These are phyloP conservation scores for Macrostomum lignano DNA, from an alignment of 1,140 invertebrate genomes.

Conservation along the genomic window DNA sequence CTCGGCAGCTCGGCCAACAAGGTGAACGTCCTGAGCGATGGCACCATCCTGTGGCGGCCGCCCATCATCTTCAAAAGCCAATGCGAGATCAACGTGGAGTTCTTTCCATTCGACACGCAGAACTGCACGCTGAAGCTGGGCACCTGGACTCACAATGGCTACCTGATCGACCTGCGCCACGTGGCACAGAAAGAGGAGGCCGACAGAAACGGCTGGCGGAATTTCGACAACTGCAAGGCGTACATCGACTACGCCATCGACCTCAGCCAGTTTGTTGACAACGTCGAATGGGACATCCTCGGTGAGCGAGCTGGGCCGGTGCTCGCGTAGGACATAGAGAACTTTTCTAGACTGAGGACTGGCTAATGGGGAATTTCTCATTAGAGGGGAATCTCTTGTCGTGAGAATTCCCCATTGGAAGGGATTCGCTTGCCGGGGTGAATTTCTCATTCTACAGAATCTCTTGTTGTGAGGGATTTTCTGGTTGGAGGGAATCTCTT, in stretches of 20 bases:
- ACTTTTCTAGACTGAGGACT: no score
- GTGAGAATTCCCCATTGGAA: no score
- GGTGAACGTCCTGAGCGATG: slow-evolving; percentile 25
- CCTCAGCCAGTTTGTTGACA: slow-evolving; percentile 1
- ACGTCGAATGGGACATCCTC: slow-evolving; percentile 4
- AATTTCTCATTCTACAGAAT: no score
- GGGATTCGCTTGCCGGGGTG: no score
- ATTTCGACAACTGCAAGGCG: neutral
- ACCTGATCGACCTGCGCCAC: neutral
- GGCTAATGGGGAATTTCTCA: no score
- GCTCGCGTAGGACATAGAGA: no score
- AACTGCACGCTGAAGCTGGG: slow-evolving; percentile 36
- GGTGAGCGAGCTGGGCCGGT: no score
- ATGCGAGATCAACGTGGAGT: slow-evolving; percentile 35
- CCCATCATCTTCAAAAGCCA: slow-evolving; percentile 36
- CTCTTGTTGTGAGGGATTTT: no score
- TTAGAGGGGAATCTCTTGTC: no score
- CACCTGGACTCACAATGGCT: slow-evolving; percentile 28
- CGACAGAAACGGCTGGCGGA: neutral
- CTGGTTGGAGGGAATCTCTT: no score
- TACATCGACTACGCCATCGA: slow-evolving; percentile 2
- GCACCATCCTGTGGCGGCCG: slow-evolving; percentile 38
- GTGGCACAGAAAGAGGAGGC: neutral
- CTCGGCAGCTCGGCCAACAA: slow-evolving; percentile 14
- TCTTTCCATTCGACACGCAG: slow-evolving; percentile 43